A percentile compares a stretch with the other conserved stretches of the same genome.
Evolutionary conservation across 1,140 invertebrate genomes (phyloP).

Genomic region (Lucilia sericata): DNA sequence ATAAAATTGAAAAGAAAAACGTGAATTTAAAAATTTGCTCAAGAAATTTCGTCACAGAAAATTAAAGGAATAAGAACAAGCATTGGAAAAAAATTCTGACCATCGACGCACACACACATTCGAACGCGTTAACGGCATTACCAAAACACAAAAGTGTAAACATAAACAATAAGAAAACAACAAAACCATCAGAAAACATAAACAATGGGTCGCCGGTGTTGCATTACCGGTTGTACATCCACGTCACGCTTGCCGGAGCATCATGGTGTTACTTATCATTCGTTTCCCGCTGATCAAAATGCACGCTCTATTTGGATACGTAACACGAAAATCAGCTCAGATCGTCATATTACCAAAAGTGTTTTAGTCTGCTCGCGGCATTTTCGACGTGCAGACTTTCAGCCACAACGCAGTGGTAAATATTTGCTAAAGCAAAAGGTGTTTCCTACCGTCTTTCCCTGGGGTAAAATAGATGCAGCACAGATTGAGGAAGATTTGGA

Average conservation of each 20-base stretch:
- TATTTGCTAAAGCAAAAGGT: conserved; percentile 70
- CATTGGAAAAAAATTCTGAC: neutral
- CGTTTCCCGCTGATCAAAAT: conserved; percentile 68
- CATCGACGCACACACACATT: neutral
- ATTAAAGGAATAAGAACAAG: conserved; percentile 27
- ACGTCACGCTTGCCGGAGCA: conserved; percentile 66
- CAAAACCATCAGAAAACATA: conserved; percentile 2
- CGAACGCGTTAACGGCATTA: neutral
- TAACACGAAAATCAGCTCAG: conserved; percentile 68
- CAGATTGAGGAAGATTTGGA: conserved; percentile 60
- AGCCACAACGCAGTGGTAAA: conserved; percentile 72
- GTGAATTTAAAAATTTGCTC: neutral
- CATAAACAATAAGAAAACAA: neutral
- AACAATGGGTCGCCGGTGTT: conserved; percentile 65
- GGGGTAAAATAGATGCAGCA: conserved; percentile 63
- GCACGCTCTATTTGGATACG: conserved; percentile 69
- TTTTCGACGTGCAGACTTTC: conserved; percentile 75
- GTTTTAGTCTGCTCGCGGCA: conserved; percentile 75
- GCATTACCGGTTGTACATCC: conserved; percentile 65
- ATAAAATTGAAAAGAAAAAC: neutral
- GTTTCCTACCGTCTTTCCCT: conserved; percentile 68
- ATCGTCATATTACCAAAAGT: conserved; percentile 71
- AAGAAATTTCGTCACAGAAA: conserved; percentile 14
- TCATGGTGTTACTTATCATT: conserved; percentile 71
- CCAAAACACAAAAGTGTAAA: neutral